Percentiles rank a stretch among this genome's conserved stretches.
These are phyloP conservation scores for Calephelis virginiensis DNA, from an alignment of 1,140 invertebrate genomes.

Conservation along the genomic window DNA sequence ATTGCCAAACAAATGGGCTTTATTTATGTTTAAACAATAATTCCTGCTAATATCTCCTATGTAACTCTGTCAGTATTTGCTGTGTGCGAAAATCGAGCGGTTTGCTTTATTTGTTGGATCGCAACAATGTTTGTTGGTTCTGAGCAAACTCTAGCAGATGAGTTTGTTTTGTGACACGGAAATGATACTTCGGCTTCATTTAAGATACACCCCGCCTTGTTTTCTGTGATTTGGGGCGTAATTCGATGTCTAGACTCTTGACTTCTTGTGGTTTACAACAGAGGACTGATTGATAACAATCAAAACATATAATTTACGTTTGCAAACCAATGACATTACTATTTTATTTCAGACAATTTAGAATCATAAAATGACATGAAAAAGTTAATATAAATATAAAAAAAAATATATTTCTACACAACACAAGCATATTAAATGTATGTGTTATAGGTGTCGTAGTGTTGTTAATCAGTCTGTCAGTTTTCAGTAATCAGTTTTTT, in stretches of 20 bases:
- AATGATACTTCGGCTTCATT: slow-evolving; percentile 17
- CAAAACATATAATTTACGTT: no score
- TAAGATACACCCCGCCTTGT: slow-evolving; percentile 6
- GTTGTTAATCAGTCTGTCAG: no score
- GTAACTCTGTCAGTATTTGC: neutral
- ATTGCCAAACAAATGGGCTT: neutral
- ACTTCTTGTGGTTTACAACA: neutral
- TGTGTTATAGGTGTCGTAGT: no score
- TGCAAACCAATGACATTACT: no score
- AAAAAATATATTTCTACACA: no score
- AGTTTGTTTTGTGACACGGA: slow-evolving; percentile 15
- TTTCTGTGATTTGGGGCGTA: neutral
- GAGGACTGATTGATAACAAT: no score
- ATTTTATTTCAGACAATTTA: no score
- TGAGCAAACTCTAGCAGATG: slow-evolving; percentile 13
- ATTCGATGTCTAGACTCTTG: slow-evolving; percentile 6
- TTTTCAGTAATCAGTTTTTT: no score
- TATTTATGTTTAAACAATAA: no score
- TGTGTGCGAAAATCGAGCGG: slow-evolving; percentile 5
- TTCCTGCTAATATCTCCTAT: neutral
- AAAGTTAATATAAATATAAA: no score
- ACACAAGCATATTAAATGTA: no score
- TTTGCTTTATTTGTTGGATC: slow-evolving; percentile 18
- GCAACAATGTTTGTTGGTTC: slow-evolving; percentile 12
- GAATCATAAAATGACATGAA: no score